Evolutionary conservation across 2,113 vertebrate species (phyloP), one percentile per base, ranked within the genome.

Genomic region (Megaptera novaeangliae): DNA sequence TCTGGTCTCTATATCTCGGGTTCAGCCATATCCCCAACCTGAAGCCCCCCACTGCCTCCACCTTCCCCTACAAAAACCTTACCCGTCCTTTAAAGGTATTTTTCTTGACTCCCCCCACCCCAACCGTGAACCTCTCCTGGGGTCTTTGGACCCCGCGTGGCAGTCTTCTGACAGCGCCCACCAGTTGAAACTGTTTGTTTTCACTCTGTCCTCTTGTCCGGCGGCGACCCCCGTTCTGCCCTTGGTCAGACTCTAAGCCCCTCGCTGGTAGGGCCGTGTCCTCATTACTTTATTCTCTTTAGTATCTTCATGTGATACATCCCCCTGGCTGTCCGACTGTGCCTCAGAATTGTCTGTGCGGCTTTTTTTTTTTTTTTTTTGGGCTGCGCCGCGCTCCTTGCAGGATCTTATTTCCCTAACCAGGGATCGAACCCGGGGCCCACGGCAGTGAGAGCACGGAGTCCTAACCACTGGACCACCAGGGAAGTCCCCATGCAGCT

Each of bases 251-350:
- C 13, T 36, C 36, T 64, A 5, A 29, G 25, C 18, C 12, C 31
- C 39, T 52, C 14, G 14, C 10, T 15, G 59, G 41, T 49, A 57
- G 55, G 46, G 8, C 86, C 12, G 29, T 8, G 11, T 36, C 49
- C 34, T 64, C 18, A 0, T 12, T 23, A 7, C 75, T 44, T 74
- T 69, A 29, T 41, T 46, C n/a, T 49, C 61, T 21, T 66, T 17
- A 5, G 75, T 20, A 5, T 57, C 44, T 57, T 41, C 63, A 1
- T 1, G 0, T 9, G 3, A 31, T 1, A 0, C 4, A 4, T 34
- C 9, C 34, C 63, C 36, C 21, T 44, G 27, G 34, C 39, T 34
- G 21, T 39, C 55, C 4, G 1, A 0, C 46, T 34, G 44, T 34
- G 74, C 75, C 46, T 72, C 15, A 7, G 55, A n/a, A 20, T 49